Percentiles rank a stretch among this genome's conserved stretches.
phyloP scores from a whole-genome alignment of 2,888 invertebrate species.

The Andrena praecox region DNA sequence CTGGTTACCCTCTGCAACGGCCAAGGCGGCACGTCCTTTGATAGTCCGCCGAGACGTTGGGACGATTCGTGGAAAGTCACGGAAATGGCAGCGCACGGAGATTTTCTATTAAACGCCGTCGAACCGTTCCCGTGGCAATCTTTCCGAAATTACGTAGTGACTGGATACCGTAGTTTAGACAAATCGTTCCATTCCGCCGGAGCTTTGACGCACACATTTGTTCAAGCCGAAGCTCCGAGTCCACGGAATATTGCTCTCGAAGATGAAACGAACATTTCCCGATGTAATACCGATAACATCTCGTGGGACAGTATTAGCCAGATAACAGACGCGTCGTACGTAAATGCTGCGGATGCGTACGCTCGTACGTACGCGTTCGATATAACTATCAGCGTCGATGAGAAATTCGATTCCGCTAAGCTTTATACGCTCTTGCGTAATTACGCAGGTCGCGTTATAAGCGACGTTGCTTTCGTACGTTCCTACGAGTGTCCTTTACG shows the following conservation, averaged over 20 bases:
- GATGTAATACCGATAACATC: constrained; percentile 22
- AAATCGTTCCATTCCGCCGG: constrained; percentile 81
- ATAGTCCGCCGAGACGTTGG: constrained; percentile 84
- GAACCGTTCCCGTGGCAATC: constrained; percentile 81
- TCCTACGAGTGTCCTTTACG: constrained; percentile 76
- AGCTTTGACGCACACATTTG: constrained; percentile 82
- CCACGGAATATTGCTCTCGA: constrained; percentile 64
- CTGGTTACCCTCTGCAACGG: constrained; percentile 86
- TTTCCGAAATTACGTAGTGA: constrained; percentile 84
- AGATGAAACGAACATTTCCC: constrained; percentile 54
- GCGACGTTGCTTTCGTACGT: constrained; percentile 77
- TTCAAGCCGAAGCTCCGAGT: constrained; percentile 57
- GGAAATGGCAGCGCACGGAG: constrained; percentile 86
- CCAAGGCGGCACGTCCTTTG: constrained; percentile 86
- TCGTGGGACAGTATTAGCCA: constrained; percentile 69
- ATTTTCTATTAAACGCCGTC: constrained; percentile 83
- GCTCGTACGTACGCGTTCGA: constrained; percentile 80
- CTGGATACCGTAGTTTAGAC: constrained; percentile 85
- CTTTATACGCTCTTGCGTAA: constrained; percentile 80
- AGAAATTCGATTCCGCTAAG: constrained; percentile 68
- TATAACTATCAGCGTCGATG: constrained; percentile 76
- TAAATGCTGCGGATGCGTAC: constrained; percentile 56
- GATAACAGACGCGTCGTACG: constrained; percentile 13
- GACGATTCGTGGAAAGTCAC: constrained; percentile 87
- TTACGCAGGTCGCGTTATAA: constrained; percentile 79